A percentile compares a stretch with the other conserved stretches of the same genome.
phyloP scores from a whole-genome alignment of 1,140 invertebrate species.

The Brachionus rubens region DNA sequence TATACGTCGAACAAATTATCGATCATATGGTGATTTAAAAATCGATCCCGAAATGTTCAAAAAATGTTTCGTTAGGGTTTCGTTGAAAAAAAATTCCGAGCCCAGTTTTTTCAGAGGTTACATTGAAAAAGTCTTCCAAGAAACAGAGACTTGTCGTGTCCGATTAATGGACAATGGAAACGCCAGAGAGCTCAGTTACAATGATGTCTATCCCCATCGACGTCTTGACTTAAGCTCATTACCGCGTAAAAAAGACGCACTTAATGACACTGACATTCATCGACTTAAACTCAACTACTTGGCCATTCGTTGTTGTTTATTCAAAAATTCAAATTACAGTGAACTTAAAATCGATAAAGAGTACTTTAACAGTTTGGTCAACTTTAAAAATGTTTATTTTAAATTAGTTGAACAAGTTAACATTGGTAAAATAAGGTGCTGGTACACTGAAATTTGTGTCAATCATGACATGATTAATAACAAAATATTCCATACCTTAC shows the following conservation, averaged over 20 bases:
- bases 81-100: background rate
- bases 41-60: background rate
- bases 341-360: background rate
- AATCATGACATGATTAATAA: background rate
- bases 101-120: background rate
- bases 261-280: slow-evolving; percentile 22
- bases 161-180: background rate
- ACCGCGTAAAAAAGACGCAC: background rate
- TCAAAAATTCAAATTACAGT: background rate
- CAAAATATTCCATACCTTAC: background rate
- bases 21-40: slow-evolving; percentile 1
- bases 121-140: background rate
- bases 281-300: slow-evolving; percentile 35
- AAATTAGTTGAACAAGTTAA: slow-evolving; percentile 17
- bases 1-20: background rate
- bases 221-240: background rate
- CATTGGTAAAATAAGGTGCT: background rate
- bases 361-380: background rate
- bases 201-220: background rate
- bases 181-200: background rate
- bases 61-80: background rate
- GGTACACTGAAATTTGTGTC: background rate
- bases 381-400: background rate
- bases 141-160: background rate
- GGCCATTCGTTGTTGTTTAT: slow-evolving; percentile 30